Evolutionary conservation across 2,888 invertebrate genomes (phyloP), one percentile per base, ranked within the genome.

Genomic region (Matsumyia berberina): DNA sequence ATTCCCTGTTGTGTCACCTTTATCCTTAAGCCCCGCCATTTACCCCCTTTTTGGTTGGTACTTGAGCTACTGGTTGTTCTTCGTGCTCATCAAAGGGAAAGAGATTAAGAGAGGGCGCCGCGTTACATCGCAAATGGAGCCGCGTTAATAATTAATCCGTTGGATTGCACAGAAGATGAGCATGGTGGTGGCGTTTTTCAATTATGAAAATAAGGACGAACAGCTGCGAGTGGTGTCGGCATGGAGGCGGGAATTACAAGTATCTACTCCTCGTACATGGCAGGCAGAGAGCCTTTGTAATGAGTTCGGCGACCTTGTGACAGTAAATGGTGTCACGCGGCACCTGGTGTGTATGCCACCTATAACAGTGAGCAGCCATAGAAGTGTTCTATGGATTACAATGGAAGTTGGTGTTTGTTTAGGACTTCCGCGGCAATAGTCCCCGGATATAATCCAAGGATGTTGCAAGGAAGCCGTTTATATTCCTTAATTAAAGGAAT

Each of bases 401-500:
- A 74, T 69, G 31, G 60, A 76, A 55, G 49, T 37, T 37, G 39
- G 57, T 70, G 53, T 76, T 85, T 80, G 74, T 58, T 64, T 66
- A 76, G 66, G 76, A 76, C 76, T 85, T 80, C 69, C 76, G 46
- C 39, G 24, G 53, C 70, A 42, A 66, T 62, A 60, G 64, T 73
- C 49, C 31, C 35, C 49, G 46, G 19, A 24, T 58, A 46, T 79
- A 69, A 64, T 78, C 78, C 72, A 53, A 60, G 58, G 73, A 74
- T 74, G 58, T 85, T 49, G 11, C 31, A 70, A 66, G 64, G 80
- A 85, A 80, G 70, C 76, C 70, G 66, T 85, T 80, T 85, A 85
- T 85, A 70, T 80, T 85, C 76, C 69, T 70, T 80, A 85, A 85
- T 85, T 85, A 85, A 85, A 70, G 85, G 66, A 74, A 76, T 80